Evolutionary conservation across 2,888 invertebrate genomes (phyloP), one percentile per base, ranked within the genome.

Genomic region (Synanthedon myopaeformis): DNA sequence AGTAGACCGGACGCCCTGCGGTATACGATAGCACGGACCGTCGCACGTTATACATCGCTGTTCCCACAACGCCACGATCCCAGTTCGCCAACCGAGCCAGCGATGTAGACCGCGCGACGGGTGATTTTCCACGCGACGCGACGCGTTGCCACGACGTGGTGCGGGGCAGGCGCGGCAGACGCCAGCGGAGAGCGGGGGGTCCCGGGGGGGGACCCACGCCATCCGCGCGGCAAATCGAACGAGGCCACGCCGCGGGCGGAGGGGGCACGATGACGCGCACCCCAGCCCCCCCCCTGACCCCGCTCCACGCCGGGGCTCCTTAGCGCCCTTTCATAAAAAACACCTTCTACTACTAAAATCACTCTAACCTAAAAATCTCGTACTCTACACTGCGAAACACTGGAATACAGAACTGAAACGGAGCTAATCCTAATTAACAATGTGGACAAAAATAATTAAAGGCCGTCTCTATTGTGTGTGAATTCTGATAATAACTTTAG

Each of bases 351-450:
- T 76, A 76, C 78, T 82, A 84, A 82, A 79, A 79, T 76, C 75
- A 76, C 74, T 78, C 76, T 81, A 84, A 83, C 82, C 86, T 87
- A 86, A 76, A 78, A 86, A 86, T 86, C 85, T 86, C 86, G 82
- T 77, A 78, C 75, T 79, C 79, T 82, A 80, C 75, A 79, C 76
- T 71, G 73, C 74, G 72, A 76, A 78, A 78, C 76, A 79, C 72
- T 82, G 81, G 79, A 83, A 80, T 79, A 80, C 76, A 76, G 76
- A 82, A 79, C 77, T 77, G 77, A 68, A 68, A 72, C 70, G 66
- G 75, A 69, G 78, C 42, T 52, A 51, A 79, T 77, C 75, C 78
- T 83, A 81, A 79, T 78, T 77, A 81, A 78, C 76, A 79, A 72
- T 70, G 79, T 82, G 82, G 84, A 82, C 82, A 84, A 82, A 79